Evolutionary conservation across 2,888 invertebrate species (phyloP).

Genomic region (Bedellia somnulentella): DNA sequence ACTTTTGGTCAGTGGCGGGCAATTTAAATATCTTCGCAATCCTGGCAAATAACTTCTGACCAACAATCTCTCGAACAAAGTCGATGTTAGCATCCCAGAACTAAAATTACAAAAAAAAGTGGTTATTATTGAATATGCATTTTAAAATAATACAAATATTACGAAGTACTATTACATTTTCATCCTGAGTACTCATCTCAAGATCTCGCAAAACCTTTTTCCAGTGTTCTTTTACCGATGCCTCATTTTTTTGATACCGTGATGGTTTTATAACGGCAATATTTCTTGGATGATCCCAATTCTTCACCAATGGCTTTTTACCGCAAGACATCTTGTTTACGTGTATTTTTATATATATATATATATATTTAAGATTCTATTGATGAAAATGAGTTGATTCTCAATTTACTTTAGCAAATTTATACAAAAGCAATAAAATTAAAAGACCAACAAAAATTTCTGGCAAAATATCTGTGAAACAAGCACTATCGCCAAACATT

Average conservation of each 20-base stretch:
- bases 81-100: constrained; percentile 40
- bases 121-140: too few relatives aligned
- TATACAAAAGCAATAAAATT: too few relatives aligned
- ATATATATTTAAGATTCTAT: too few relatives aligned
- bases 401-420: too few relatives aligned
- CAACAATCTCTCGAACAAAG: constrained; percentile 29
- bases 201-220: constrained; percentile 31
- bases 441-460: too few relatives aligned
- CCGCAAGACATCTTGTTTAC: constrained; percentile 38
- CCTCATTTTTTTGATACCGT: constrained; percentile 38
- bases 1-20: constrained; percentile 17
- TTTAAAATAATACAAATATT: neutral
- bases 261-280: constrained; percentile 30
- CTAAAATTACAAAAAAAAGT: constrained; percentile 14
- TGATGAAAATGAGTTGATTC: too few relatives aligned
- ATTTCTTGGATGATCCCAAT: constrained; percentile 31
- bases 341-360: neutral
- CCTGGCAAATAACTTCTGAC: constrained; percentile 28
- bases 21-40: constrained; percentile 37
- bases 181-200: constrained; percentile 43
- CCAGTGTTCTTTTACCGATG: constrained; percentile 44
- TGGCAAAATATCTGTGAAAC: too few relatives aligned
- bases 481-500: too few relatives aligned
- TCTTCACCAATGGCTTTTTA: constrained; percentile 28
- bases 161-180: constrained; percentile 21